Conservation (phyloP, 2,113 vertebrate genomes). For the Rattus norvegicus region GRCr8 NC_086030.1:13711501-13712000, state of each 20-base stretch:
- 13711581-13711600: not conserved
- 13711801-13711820: not conserved
- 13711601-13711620: not conserved
- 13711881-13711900: not conserved
- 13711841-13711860: not conserved
- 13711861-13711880: not conserved
- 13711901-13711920: not conserved
- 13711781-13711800: not conserved
- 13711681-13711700: not conserved
- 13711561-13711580: not conserved
- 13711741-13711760: too few species aligned
- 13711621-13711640: not conserved
- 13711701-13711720: not conserved
- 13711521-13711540: not conserved
- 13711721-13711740: not conserved
- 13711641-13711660: not conserved
- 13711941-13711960: not conserved
- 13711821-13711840: not conserved
- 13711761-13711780: not conserved
- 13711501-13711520: not conserved
- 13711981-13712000: not conserved
- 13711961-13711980: not conserved
- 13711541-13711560: not conserved
- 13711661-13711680: not conserved
- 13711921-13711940: not conserved